These are phyloP conservation scores for Ophion costatus DNA, from an alignment of 2,888 invertebrate species.

Conservation along the genomic window DNA sequence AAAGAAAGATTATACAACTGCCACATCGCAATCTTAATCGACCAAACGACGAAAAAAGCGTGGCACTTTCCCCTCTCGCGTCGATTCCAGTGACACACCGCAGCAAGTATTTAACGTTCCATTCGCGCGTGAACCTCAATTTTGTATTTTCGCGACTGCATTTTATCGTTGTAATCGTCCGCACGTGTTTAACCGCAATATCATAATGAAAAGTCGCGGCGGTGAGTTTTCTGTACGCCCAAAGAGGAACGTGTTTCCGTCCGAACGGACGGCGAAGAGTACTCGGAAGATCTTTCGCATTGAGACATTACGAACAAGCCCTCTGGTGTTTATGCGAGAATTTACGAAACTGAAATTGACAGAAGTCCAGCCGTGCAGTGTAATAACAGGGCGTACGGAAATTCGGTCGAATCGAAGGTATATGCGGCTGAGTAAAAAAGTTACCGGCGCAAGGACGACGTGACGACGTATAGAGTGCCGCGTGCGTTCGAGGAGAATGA, in stretches of 20 bases:
- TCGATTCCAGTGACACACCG: conserved; percentile 10
- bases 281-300: not conserved
- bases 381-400: conserved; percentile 38
- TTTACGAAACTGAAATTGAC: conserved; percentile 36
- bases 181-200: no score
- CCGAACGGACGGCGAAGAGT: no score
- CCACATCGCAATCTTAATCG: conserved; percentile 59
- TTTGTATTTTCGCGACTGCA: no score
- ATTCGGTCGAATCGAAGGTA: not conserved
- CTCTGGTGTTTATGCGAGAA: conserved; percentile 15
- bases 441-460: not conserved
- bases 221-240: not conserved
- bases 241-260: not conserved
- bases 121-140: no score
- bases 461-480: not conserved
- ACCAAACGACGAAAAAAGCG: conserved; percentile 3
- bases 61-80: conserved; percentile 40
- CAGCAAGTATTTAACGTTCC: not conserved
- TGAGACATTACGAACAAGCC: conserved; percentile 21
- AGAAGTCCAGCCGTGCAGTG: not conserved
- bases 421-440: conserved; percentile 2
- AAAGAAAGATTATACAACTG: conserved; percentile 44
- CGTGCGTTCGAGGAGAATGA: conserved; percentile 10
- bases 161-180: no score
- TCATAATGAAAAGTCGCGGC: no score